Base-by-base conservation (phyloP, 1,140 invertebrate species). In the Drosophila subobscura region DNA sequence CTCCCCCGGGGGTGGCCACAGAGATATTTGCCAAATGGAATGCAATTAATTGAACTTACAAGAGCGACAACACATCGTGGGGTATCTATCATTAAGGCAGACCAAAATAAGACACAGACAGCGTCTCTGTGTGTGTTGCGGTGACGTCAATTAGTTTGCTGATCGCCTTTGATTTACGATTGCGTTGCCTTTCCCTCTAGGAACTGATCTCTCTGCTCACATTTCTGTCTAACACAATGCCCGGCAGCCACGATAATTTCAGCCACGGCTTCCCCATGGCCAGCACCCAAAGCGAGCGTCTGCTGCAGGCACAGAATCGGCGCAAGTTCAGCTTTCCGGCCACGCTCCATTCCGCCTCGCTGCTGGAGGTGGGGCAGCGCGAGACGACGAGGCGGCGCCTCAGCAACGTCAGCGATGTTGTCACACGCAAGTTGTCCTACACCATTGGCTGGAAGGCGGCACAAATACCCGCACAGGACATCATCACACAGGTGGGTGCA, bases 371-470 rank as follows among this genome's bases (percentile, higher is more conserved):
- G 42, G 83, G 75, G 7, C 78, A 73, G 4, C 75, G 84, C 3
- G 74, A 79, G 40, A 56, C 79, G 44, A 92, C 93, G 0, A 90
- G 93, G 16, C 91, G 95, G 44, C 91, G 95, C 41, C 93, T 95
- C 47, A 95, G 94, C 81, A 95, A 95, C 76, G 95, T 96, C 7
- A 94, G 95, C 73, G 95, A 95, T 84, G 95, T 93, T 1, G 94
- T 96, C 1, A 93, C 94, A 2, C 90, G 95, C 37, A 95, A 95
- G 77, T 90, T 96, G 22, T 95, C 95, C 14, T 93, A 94, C n/a
- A 95, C 94, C 0, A 95, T 95, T 41, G 94, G 95, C 5, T 95
- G 95, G 95, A 92, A 94, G 53, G 92, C 93, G 2, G 90, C 92
- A 3, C 90, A 92, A 4, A 89, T 92, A 33, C 93, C 94, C 6